Percentiles rank a stretch among this genome's conserved stretches.
Conservation (phyloP, 2,113 vertebrate species). For the Oxygymnocypris stewartii region DNA sequence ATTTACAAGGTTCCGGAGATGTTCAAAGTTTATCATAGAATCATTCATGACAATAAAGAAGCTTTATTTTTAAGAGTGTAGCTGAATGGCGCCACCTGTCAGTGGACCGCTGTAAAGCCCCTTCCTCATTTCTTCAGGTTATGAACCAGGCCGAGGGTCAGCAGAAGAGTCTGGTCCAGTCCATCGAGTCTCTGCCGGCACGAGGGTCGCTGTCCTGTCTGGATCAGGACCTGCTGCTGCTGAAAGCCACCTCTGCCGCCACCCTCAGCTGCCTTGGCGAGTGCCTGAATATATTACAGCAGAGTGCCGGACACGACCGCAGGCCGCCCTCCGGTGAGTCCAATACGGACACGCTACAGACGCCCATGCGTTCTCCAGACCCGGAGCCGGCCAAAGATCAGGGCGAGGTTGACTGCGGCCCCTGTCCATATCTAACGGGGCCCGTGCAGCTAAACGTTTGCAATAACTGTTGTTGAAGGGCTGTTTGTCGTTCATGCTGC, state of each 20-base stretch:
- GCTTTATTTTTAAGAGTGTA: too few species aligned
- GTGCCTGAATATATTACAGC: constrained; percentile 89
- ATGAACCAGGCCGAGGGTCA: constrained; percentile 93
- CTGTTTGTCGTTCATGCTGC: constrained; percentile 17
- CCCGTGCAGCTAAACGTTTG: constrained; percentile 68
- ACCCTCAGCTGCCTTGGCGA: constrained; percentile 97
- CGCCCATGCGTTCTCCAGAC: not conserved
- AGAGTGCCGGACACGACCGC: constrained; percentile 71
- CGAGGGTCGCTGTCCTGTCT: constrained; percentile 90
- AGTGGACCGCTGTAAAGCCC: not conserved
- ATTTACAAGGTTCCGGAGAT: too few species aligned
- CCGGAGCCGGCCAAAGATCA: constrained; percentile 60
- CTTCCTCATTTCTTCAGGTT: constrained; percentile 71
- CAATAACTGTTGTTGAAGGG: constrained; percentile 73
- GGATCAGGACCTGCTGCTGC: constrained; percentile 95
- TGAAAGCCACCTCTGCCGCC: constrained; percentile 97
- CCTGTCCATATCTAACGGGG: constrained; percentile 67
- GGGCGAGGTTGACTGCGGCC: constrained; percentile 67
- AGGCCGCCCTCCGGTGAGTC: constrained; percentile 68
- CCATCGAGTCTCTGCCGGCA: constrained; percentile 91
- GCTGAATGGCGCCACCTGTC: not conserved
- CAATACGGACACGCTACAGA: constrained; percentile 43
- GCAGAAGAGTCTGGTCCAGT: constrained; percentile 91
- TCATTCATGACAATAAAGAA: too few species aligned
- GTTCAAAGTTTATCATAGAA: too few species aligned